A percentile compares a stretch with the other conserved stretches of the same genome.
Evolutionary conservation across 1,140 invertebrate genomes (phyloP).

Genomic region (Pemphigus obesinymphae): DNA sequence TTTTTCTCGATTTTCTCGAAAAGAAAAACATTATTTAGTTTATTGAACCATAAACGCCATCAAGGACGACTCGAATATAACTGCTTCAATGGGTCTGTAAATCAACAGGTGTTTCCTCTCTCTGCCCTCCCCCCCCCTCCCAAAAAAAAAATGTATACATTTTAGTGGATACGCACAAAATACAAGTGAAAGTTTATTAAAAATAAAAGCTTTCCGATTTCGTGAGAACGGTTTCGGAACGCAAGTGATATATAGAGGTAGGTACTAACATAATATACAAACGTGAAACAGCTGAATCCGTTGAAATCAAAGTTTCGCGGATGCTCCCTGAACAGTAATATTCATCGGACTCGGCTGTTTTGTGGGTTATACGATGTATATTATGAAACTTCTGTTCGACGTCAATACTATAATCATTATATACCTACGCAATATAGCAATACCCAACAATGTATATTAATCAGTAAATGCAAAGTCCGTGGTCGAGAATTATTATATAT

Average conservation of each 20-base stretch:
- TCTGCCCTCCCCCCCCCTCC: no score
- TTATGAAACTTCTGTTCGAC: no score
- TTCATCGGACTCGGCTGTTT: neutral
- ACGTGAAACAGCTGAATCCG: no score
- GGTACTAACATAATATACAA: neutral
- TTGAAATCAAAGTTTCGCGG: neutral
- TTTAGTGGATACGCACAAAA: no score
- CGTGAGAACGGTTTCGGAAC: neutral
- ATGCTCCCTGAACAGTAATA: neutral
- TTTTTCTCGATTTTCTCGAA: neutral
- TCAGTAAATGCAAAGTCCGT: no score
- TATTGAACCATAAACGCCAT: conserved; percentile 5
- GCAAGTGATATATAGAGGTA: no score
- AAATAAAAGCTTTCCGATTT: neutral
- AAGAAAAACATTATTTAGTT: conserved; percentile 12
- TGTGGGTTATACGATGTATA: no score
- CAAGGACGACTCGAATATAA: neutral
- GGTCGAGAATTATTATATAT: no score
- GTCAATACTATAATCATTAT: neutral
- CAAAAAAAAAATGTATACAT: neutral
- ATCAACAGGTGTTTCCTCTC: conserved; percentile 14
- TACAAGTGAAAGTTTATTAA: neutral
- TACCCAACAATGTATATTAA: no score
- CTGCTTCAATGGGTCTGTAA: neutral
- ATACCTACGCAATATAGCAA: no score